Evolutionary conservation across 2,113 vertebrate species (phyloP).

Genomic region (Mastomys coucha): DNA sequence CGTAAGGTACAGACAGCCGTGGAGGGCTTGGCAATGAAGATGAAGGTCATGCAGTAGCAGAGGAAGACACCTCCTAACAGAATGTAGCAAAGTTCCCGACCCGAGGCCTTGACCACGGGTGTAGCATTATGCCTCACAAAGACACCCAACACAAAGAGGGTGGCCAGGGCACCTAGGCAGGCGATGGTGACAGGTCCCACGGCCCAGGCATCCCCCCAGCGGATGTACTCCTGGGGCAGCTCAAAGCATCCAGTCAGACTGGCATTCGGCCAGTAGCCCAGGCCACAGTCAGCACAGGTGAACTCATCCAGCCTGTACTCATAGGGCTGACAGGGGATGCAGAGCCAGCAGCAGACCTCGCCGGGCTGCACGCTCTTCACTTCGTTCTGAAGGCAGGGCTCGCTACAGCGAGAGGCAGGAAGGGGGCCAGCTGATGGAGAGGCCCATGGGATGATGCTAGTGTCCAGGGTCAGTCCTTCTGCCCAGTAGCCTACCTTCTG

Average conservation of each 20-base stretch:
- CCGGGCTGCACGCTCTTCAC: conserved; percentile 98
- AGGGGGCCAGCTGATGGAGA: conserved; percentile 73
- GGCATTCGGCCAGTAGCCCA: conserved; percentile 95
- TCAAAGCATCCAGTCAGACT: conserved; percentile 96
- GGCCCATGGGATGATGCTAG: conserved; percentile 92
- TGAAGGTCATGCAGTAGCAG: conserved; percentile 99
- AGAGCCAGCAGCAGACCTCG: conserved; percentile 99
- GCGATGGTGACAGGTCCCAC: conserved; percentile 96
- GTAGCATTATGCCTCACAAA: conserved; percentile 96
- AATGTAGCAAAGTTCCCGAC: conserved; percentile 98
- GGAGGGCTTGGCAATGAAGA: conserved; percentile 97
- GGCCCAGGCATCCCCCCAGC: conserved; percentile 97
- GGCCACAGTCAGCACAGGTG: conserved; percentile 95
- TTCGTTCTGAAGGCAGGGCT: conserved; percentile 97
- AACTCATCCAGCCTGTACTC: conserved; percentile 96
- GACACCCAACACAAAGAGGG: conserved; percentile 94
- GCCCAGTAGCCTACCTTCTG: conserved; percentile 98
- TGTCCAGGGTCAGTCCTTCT: conserved; percentile 94
- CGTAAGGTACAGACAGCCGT: conserved; percentile 94
- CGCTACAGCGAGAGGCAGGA: conserved; percentile 97
- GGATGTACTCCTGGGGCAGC: conserved; percentile 97
- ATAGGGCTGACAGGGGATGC: conserved; percentile 96
- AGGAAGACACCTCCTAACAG: conserved; percentile 95
- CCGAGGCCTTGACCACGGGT: conserved; percentile 97
- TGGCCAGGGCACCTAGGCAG: conserved; percentile 95